Percentiles rank a stretch among this genome's conserved stretches.
Conservation (phyloP, 2,113 vertebrate species). For the Odontophorus gujanensis region DNA sequence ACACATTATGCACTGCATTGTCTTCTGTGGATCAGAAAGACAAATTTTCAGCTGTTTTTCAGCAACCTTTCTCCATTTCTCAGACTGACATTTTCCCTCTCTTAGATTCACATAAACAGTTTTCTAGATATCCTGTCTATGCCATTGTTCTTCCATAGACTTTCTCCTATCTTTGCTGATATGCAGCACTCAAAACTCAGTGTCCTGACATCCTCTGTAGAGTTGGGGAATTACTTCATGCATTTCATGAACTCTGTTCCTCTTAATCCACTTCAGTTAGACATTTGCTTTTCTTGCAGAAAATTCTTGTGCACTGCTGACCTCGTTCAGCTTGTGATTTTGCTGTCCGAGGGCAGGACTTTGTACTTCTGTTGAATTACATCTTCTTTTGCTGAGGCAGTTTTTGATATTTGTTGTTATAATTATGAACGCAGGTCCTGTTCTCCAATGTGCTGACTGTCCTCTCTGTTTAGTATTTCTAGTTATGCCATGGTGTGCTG, state of each 20-base stretch:
- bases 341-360: neutral
- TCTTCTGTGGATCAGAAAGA: neutral
- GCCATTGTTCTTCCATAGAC: neutral
- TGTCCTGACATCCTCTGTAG: neutral
- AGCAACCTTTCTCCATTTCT: neutral
- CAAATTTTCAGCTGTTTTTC: neutral
- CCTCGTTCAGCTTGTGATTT: neutral
- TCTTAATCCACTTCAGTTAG: neutral
- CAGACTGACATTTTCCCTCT: neutral
- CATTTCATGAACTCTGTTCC: neutral
- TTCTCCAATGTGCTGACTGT: fast-evolving
- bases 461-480: neutral
- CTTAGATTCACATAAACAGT: neutral
- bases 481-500: neutral
- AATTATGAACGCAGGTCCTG: neutral
- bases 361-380: neutral
- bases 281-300: neutral
- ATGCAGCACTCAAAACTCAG: neutral
- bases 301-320: neutral
- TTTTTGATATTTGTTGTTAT: neutral
- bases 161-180: neutral
- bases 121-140: neutral
- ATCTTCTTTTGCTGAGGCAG: neutral
- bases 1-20: neutral
- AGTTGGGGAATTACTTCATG: neutral